Conservation (phyloP, 2,113 vertebrate species). For the Coregonus clupeaformis region DNA sequence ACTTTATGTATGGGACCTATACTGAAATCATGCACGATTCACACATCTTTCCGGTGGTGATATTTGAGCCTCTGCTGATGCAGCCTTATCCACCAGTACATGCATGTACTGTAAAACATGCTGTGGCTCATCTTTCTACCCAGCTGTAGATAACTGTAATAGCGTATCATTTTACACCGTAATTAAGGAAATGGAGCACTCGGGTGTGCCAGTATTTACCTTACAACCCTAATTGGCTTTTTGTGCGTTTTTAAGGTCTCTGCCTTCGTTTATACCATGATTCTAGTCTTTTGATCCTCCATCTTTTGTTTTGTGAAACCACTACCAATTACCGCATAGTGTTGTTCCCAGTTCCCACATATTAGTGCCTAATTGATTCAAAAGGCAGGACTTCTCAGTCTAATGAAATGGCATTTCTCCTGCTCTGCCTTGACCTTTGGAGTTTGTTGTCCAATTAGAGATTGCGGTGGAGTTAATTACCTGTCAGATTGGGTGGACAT, state of each 20-base stretch:
- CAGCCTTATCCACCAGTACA: too few species aligned
- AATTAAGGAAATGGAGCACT: not conserved
- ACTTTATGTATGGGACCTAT: too few species aligned
- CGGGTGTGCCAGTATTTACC: not conserved
- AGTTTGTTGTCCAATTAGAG: constrained; percentile 64
- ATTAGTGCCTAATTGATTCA: constrained; percentile 63
- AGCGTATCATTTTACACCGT: not conserved
- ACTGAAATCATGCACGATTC: too few species aligned
- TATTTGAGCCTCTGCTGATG: too few species aligned
- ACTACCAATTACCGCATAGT: not conserved
- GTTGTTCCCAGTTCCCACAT: not conserved
- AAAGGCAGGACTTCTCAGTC: constrained; percentile 31
- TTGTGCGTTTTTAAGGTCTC: not conserved
- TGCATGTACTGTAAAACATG: not conserved
- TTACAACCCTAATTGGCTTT: not conserved
- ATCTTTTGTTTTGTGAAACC: not conserved
- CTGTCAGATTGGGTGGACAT: constrained; percentile 55
- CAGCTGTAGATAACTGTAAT: not conserved
- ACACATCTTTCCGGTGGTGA: too few species aligned
- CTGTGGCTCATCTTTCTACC: not conserved
- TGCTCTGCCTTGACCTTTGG: constrained; percentile 66
- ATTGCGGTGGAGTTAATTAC: constrained; percentile 54
- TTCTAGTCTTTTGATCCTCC: not conserved
- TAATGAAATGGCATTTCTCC: constrained; percentile 77
- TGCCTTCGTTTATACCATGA: not conserved